A percentile compares a stretch with the other conserved stretches of the same genome.
These are phyloP conservation scores for Bostrychus sinensis DNA, from an alignment of 2,113 vertebrate genomes.

Conservation along the genomic window DNA sequence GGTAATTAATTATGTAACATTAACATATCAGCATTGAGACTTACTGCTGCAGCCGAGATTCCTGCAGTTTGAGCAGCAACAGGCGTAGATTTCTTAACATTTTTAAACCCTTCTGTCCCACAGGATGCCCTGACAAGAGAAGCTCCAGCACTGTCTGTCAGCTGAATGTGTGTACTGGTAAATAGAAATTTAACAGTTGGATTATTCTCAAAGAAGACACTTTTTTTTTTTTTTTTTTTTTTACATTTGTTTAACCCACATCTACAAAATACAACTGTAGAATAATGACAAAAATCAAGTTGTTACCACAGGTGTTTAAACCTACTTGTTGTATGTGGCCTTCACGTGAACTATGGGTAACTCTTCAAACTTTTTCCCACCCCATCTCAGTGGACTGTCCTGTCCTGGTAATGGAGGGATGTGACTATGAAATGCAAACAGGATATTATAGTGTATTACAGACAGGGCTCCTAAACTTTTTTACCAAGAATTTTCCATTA, in stretches of 20 bases:
- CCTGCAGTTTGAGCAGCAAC: constrained; percentile 90
- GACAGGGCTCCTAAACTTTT: too few relatives aligned
- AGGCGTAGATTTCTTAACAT: constrained; percentile 88
- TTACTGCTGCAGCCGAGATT: constrained; percentile 87
- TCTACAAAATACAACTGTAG: background rate
- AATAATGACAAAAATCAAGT: too few relatives aligned
- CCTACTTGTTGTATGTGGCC: constrained; percentile 98
- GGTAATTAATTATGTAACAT: background rate
- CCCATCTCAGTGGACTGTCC: constrained; percentile 85
- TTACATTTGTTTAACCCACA: background rate
- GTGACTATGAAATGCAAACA: constrained; percentile 66
- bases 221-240: too few relatives aligned
- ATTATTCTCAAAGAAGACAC: too few relatives aligned
- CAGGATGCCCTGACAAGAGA: constrained; percentile 83
- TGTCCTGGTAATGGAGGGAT: constrained; percentile 83
- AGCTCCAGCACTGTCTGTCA: constrained; percentile 79
- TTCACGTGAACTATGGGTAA: constrained; percentile 90
- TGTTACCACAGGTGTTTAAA: background rate
- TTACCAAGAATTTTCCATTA: too few relatives aligned
- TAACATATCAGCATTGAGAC: constrained; percentile 32
- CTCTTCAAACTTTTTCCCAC: constrained; percentile 88
- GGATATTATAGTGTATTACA: too few relatives aligned
- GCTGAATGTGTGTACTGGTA: constrained; percentile 90
- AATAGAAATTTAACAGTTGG: too few relatives aligned
- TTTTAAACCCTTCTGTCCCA: constrained; percentile 92